A percentile compares a stretch with the other conserved stretches of the same genome.
Conservation (phyloP, 2,113 vertebrate species). For the Hydropotes inermis region DNA sequence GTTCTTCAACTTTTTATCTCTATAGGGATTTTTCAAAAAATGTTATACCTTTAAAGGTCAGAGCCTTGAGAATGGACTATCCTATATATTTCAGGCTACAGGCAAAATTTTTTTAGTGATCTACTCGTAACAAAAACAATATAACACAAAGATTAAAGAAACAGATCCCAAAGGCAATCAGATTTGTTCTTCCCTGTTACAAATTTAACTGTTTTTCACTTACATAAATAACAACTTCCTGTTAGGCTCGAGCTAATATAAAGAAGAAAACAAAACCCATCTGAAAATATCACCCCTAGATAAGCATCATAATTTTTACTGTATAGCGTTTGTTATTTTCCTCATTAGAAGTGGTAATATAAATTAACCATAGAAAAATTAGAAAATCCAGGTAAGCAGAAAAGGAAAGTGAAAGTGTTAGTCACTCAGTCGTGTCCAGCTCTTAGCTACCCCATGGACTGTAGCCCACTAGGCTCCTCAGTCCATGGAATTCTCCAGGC, state of each 20-base stretch:
- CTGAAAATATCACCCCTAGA: not conserved
- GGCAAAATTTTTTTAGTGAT: not conserved
- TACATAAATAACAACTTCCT: not conserved
- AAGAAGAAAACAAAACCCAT: not conserved
- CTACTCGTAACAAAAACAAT: not conserved
- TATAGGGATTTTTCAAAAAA: not conserved
- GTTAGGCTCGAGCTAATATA: not conserved
- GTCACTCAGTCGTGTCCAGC: accelerated
- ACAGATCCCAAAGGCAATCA: not conserved
- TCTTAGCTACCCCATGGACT: not conserved
- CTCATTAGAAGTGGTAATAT: not conserved
- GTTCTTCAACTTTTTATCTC: not conserved
- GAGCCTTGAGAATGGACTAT: not conserved
- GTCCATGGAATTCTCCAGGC: not conserved
- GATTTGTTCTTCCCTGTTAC: not conserved
- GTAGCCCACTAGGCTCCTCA: accelerated
- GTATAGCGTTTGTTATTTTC: not conserved
- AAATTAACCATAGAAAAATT: not conserved
- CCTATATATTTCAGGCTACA: not conserved
- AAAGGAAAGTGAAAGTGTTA: not conserved
- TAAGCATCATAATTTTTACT: not conserved
- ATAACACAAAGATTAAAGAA: not conserved
- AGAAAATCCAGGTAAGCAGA: not conserved
- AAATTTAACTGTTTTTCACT: not conserved
- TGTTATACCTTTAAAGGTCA: not conserved